Evolutionary conservation across 2,113 vertebrate genomes (phyloP), one percentile per base, ranked within the genome.

Genomic region (Bucco capensis): DNA sequence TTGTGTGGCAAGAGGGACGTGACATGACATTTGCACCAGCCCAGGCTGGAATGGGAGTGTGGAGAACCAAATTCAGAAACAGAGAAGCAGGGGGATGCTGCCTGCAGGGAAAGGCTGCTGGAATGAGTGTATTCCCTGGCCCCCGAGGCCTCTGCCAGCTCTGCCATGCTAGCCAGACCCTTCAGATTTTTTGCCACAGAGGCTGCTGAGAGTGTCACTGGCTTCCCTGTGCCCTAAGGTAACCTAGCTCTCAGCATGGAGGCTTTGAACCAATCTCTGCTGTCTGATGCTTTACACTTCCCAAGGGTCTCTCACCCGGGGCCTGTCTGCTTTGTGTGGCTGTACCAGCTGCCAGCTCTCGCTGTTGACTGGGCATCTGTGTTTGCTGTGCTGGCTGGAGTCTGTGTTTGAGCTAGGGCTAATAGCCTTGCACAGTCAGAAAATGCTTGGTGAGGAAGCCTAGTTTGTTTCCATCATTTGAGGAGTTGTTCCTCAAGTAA

Each of bases 341-440:
- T 10, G 37, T 30, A 18, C 33, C 33, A 1, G 3, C 1, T 35
- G 21, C 22, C 28, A 3, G 60, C 42, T 35, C 3, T 1, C 3
- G 0, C 14, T 21, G n/a, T 35, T 42, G n/a, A 8, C 24, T 0
- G 4, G 24, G 17, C 19, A 28, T 8, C 0, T 6, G n/a, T 17
- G 15, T 62, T n/a, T 42, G 31, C 60, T 33, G 7, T 0, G 2
- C 46, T 35, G 49, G 25, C 9, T 18, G 7, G 56, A 69, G 40
- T 1, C 4, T 11, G 19, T 19, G 15, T 62, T 58, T 19, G 19
- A 49, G 30, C 17, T 33, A 40, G 19, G 19, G 25, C 42, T 47
- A 12, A 38, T 67, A 1, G 6, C 56, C 18, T 40, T 49, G 23
- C 12, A 4, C 33, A 14, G 54, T 49, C 33, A 24, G 40, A 33